Conservation (phyloP, 2,888 invertebrate genomes). For the Aspidiotus rigidus region DNA sequence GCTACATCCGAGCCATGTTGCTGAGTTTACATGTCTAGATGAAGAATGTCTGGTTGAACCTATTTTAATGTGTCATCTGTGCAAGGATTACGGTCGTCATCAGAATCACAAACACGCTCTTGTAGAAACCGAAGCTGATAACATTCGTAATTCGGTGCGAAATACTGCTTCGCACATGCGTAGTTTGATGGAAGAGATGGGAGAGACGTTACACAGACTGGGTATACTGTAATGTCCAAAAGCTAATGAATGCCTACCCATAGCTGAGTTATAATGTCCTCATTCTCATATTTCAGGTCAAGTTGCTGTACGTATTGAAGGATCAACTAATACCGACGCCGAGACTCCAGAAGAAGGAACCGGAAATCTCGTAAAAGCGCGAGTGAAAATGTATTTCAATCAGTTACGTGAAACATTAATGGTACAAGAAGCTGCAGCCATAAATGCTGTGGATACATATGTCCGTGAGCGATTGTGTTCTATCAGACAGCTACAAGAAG, state of each 20-base stretch:
- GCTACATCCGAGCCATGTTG: slow-evolving; percentile 48
- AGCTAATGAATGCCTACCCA: background rate
- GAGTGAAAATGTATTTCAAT: slow-evolving; percentile 48
- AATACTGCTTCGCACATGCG: slow-evolving; percentile 48
- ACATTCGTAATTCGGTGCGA: slow-evolving; percentile 46
- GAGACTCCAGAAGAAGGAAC: slow-evolving; percentile 41
- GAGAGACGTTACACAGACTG: slow-evolving; percentile 45
- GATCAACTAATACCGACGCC: slow-evolving; percentile 38
- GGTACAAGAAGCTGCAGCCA: slow-evolving; percentile 48
- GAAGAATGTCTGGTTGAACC: slow-evolving; percentile 46
- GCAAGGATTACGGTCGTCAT: slow-evolving; percentile 52
- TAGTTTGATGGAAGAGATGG: slow-evolving; percentile 49
- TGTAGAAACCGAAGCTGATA: slow-evolving; percentile 51
- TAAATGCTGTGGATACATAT: slow-evolving; percentile 50
- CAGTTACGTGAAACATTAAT: slow-evolving; percentile 47
- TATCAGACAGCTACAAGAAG: slow-evolving; percentile 49
- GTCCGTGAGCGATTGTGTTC: slow-evolving; percentile 48
- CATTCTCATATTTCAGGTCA: slow-evolving; percentile 41
- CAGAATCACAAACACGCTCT: slow-evolving; percentile 49
- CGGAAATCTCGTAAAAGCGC: slow-evolving; percentile 44
- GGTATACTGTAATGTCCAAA: slow-evolving; percentile 21
- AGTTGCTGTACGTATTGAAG: slow-evolving; percentile 41
- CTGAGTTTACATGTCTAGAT: slow-evolving; percentile 51
- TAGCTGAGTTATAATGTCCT: background rate
- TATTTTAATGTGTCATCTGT: slow-evolving; percentile 52